A percentile compares a stretch with the other conserved stretches of the same genome.
Evolutionary conservation across 2,113 vertebrate species (phyloP).

Genomic region (Cyanistes caeruleus): DNA sequence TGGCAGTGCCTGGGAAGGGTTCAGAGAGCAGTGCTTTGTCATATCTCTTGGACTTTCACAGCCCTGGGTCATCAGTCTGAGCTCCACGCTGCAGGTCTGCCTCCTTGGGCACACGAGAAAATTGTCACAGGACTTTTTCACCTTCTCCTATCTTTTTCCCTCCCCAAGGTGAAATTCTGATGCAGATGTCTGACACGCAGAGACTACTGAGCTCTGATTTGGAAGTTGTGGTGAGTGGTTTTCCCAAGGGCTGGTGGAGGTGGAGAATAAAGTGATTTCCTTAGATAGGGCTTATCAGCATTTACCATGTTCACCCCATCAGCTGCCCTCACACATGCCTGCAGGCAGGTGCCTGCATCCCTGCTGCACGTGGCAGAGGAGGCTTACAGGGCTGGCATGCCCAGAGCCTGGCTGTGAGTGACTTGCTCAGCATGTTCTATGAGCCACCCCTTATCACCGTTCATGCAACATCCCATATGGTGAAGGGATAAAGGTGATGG

Average conservation of each 20-base stretch:
- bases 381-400: background rate
- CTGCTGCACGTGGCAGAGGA: background rate
- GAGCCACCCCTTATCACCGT: background rate
- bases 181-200: conserved; percentile 89
- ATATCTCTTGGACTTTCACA: conserved; percentile 32
- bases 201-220: conserved; percentile 84
- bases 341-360: background rate
- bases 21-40: background rate
- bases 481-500: background rate
- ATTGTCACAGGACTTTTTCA: background rate
- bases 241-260: background rate
- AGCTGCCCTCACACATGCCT: background rate
- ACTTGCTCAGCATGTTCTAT: background rate
- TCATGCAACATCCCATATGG: background rate
- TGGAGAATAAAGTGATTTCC: background rate
- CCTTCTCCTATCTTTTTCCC: background rate
- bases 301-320: background rate
- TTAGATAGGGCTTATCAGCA: background rate
- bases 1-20: background rate
- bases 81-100: background rate
- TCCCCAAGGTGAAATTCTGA: conserved; percentile 85
- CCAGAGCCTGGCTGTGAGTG: background rate
- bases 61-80: background rate
- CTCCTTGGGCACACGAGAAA: background rate
- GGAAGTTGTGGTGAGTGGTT: conserved; percentile 84